These are phyloP conservation scores for Eremobia ochroleuca DNA, from an alignment of 2,888 invertebrate species.

Conservation along the genomic window DNA sequence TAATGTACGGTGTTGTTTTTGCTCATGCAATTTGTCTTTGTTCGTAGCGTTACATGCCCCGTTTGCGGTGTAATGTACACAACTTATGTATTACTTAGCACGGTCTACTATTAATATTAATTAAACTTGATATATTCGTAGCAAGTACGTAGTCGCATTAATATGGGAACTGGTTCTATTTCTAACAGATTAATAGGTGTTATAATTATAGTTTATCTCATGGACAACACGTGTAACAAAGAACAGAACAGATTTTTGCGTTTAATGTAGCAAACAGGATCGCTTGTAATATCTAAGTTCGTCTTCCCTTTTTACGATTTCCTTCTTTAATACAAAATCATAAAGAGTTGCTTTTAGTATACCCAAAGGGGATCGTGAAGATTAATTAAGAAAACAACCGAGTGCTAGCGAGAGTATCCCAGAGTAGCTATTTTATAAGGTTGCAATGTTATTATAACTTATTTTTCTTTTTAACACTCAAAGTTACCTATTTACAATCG, in stretches of 20 bases:
- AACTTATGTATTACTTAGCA: slow-evolving; percentile 32
- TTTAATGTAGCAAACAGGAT: slow-evolving; percentile 32
- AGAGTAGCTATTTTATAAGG: slow-evolving; percentile 51
- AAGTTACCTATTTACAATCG: slow-evolving; percentile 63
- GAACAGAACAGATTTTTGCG: slow-evolving; percentile 9
- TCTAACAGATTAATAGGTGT: slow-evolving; percentile 26
- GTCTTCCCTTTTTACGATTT: slow-evolving; percentile 41
- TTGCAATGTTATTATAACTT: slow-evolving; percentile 62
- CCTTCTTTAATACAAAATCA: slow-evolving; percentile 49
- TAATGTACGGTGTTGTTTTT: slow-evolving; percentile 18
- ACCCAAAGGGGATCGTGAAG: slow-evolving; percentile 56
- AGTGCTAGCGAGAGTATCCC: slow-evolving; percentile 52
- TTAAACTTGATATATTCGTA: slow-evolving; percentile 51
- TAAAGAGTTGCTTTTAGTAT: slow-evolving; percentile 64
- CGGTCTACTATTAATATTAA: slow-evolving; percentile 52
- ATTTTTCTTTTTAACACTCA: slow-evolving; percentile 58
- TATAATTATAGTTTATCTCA: slow-evolving; percentile 21
- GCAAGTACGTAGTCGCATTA: slow-evolving; percentile 35
- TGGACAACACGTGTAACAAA: slow-evolving; percentile 25
- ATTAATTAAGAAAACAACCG: slow-evolving; percentile 63
- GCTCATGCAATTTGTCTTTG: slow-evolving; percentile 58
- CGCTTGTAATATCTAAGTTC: slow-evolving; percentile 23
- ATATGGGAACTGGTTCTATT: slow-evolving; percentile 44
- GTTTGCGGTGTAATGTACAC: slow-evolving; percentile 27
- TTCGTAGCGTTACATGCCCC: slow-evolving; percentile 30